A percentile compares a stretch with the other conserved stretches of the same genome.
Conservation (phyloP, 2,113 vertebrate genomes). For the Paraplagusia blochii region DNA sequence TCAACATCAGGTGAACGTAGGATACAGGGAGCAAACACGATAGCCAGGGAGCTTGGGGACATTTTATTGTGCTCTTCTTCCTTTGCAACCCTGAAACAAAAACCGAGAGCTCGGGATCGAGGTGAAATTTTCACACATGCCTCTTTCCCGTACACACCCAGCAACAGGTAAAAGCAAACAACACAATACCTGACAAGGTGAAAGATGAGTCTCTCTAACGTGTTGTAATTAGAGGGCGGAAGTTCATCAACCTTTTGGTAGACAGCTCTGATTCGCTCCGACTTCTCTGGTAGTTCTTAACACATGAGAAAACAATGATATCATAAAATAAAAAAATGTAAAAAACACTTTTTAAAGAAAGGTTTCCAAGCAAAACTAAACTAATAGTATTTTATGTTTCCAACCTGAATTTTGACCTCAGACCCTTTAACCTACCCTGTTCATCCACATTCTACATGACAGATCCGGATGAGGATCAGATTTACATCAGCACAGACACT, state of each 20-base stretch:
- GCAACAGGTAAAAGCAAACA: background rate
- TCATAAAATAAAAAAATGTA: background rate
- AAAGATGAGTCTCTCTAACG: conserved; percentile 91
- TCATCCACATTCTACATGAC: no score
- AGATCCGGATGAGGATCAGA: no score
- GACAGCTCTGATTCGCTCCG: conserved; percentile 85
- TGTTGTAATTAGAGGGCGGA: conserved; percentile 83
- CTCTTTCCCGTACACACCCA: background rate
- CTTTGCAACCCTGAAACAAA: conserved; percentile 82
- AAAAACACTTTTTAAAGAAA: background rate
- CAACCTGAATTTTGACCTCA: no score
- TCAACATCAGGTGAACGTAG: conserved; percentile 84
- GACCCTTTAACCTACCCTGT: no score
- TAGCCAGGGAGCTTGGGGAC: conserved; percentile 87
- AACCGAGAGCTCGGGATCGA: conserved; percentile 2
- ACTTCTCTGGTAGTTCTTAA: conserved; percentile 86
- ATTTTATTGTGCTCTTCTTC: conserved; percentile 93
- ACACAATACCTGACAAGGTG: conserved; percentile 90
- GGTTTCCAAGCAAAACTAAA: no score
- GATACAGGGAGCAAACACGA: conserved; percentile 94
- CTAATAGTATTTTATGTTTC: no score
- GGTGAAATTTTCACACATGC: background rate
- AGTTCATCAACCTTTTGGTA: conserved; percentile 90
- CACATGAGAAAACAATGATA: no score
- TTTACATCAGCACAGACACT: no score